These are phyloP conservation scores for Muscidifurax raptorellus DNA, from an alignment of 1,140 invertebrate species.

Conservation along the genomic window DNA sequence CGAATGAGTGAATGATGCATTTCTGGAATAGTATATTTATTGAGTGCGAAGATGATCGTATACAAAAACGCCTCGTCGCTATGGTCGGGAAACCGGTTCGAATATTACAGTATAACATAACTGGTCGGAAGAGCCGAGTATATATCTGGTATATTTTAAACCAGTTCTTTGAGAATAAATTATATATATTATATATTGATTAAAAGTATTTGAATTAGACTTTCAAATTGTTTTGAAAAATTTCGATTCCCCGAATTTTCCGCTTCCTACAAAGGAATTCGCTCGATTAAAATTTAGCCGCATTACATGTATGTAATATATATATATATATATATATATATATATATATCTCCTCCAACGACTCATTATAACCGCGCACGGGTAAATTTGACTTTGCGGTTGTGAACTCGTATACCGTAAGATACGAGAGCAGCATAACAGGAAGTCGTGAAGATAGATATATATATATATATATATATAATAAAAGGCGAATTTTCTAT, in stretches of 20 bases:
- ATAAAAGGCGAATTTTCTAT: not conserved
- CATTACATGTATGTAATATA: too few species aligned
- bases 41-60: too few species aligned
- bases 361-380: too few species aligned
- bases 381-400: not conserved
- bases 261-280: not conserved
- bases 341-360: too few species aligned
- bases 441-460: not conserved
- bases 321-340: too few species aligned
- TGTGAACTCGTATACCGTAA: not conserved
- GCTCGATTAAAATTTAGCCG: not conserved
- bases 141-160: not conserved
- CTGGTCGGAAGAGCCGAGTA: not conserved
- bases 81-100: not conserved
- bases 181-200: too few species aligned
- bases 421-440: not conserved
- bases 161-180: not conserved
- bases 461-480: too few species aligned
- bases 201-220: too few species aligned
- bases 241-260: not conserved
- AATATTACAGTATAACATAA: too few species aligned
- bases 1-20: too few species aligned
- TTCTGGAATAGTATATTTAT: too few species aligned
- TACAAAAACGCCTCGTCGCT: not conserved
- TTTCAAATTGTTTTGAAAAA: not conserved